phyloP scores from a whole-genome alignment of 1,140 invertebrate species.

The Drosophila yakuba region DNA sequence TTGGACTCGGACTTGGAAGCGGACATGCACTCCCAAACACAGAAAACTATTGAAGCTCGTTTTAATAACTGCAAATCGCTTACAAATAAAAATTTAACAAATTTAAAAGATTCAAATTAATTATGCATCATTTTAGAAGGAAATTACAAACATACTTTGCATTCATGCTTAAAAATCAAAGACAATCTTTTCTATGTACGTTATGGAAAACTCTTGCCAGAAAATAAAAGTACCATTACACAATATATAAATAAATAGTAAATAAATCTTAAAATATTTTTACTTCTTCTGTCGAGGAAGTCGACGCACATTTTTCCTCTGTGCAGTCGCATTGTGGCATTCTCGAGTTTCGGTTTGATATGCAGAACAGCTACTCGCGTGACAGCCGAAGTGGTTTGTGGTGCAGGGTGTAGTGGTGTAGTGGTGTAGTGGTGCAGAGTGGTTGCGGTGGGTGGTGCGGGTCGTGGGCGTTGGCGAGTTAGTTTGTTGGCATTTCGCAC shows the following conservation, averaged over 20 bases:
- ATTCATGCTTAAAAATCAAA: too few species aligned
- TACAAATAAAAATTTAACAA: too few species aligned
- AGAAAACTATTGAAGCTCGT: background rate
- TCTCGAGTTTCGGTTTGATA: constrained; percentile 63
- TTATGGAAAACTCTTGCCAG: too few species aligned
- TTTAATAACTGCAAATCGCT: too few species aligned
- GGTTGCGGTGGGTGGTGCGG: constrained; percentile 16
- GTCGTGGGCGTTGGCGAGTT: constrained; percentile 42
- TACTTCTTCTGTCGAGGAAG: too few species aligned
- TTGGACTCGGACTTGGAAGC: constrained; percentile 16
- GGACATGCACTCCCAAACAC: constrained; percentile 37
- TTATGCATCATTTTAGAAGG: background rate
- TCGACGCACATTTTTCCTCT: background rate
- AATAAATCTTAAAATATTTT: too few species aligned
- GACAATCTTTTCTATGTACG: too few species aligned
- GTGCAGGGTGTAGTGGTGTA: constrained; percentile 9
- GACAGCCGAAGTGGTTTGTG: constrained; percentile 30
- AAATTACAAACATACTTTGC: too few species aligned
- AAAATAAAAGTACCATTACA: too few species aligned
- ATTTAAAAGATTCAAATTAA: background rate
- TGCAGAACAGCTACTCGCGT: constrained; percentile 64
- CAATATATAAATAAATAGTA: too few species aligned
- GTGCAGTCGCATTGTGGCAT: constrained; percentile 19
- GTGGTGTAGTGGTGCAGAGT: constrained; percentile 11
- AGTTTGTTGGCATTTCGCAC: constrained; percentile 80